These are phyloP conservation scores for Zaprionus vittiger DNA, from an alignment of 1,140 invertebrate species.

Conservation along the genomic window DNA sequence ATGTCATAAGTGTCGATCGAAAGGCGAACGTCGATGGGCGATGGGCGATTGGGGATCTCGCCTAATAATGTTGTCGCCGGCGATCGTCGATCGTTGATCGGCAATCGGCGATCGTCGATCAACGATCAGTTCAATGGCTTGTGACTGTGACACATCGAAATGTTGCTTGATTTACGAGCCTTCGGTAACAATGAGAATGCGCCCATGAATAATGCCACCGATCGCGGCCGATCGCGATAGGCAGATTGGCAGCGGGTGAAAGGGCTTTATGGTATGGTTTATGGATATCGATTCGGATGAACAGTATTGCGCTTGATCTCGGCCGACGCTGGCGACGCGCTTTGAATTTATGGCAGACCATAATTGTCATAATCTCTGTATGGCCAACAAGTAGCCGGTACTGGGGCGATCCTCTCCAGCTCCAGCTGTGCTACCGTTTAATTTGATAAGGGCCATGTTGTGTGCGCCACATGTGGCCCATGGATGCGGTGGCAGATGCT, in stretches of 20 bases:
- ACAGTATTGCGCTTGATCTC: slow-evolving; percentile 62
- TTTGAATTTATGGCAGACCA: slow-evolving; percentile 74
- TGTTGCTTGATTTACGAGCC: slow-evolving; percentile 52
- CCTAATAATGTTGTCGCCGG: slow-evolving; percentile 48
- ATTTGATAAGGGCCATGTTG: slow-evolving; percentile 70
- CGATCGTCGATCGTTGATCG: slow-evolving; percentile 45
- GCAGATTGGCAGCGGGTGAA: background rate
- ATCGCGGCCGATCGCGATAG: slow-evolving; percentile 19
- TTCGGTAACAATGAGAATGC: slow-evolving; percentile 50
- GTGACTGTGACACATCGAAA: slow-evolving; percentile 65
- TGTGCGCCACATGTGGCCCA: slow-evolving; percentile 75
- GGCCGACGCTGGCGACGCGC: slow-evolving; percentile 53
- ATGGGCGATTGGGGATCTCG: slow-evolving; percentile 52
- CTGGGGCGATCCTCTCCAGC: slow-evolving; percentile 47
- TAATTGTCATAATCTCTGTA: slow-evolving; percentile 83
- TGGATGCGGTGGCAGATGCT: slow-evolving; percentile 17
- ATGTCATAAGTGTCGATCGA: slow-evolving; percentile 66
- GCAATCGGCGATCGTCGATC: slow-evolving; percentile 52
- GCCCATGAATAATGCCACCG: slow-evolving; percentile 69
- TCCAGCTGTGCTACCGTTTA: slow-evolving; percentile 82
- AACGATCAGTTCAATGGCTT: slow-evolving; percentile 74
- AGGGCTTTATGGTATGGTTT: slow-evolving; percentile 12
- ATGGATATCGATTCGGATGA: slow-evolving; percentile 28
- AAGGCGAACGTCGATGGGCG: slow-evolving; percentile 36
- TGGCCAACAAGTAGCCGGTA: slow-evolving; percentile 68